A percentile compares a stretch with the other conserved stretches of the same genome.
These are phyloP conservation scores for Lepidothrix coronata DNA, from an alignment of 2,113 vertebrate species.

Conservation along the genomic window DNA sequence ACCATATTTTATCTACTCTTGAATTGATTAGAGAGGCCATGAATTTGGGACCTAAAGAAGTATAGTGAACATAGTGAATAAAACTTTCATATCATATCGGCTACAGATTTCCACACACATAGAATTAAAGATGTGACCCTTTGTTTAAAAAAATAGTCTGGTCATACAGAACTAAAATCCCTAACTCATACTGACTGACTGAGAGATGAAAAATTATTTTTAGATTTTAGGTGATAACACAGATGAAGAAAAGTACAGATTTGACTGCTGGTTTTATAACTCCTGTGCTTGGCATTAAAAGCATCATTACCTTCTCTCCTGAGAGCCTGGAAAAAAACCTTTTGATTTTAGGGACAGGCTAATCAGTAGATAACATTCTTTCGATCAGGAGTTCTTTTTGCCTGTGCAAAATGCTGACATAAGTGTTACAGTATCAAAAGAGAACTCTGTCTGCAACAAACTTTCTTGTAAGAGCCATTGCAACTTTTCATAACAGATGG, in stretches of 20 bases:
- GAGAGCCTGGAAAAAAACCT: background rate
- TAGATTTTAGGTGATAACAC: background rate
- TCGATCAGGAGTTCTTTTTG: background rate
- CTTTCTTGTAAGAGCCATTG: background rate
- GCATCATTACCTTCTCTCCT: background rate
- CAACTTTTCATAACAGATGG: background rate
- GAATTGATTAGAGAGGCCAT: background rate
- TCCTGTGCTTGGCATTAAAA: background rate
- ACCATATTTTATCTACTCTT: background rate
- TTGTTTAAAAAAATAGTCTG: background rate
- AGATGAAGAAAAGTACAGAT: background rate
- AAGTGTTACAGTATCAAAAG: background rate
- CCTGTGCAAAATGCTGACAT: background rate
- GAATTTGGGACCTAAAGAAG: background rate
- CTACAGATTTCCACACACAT: background rate
- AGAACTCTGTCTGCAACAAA: background rate
- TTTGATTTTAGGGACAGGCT: background rate
- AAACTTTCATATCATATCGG: background rate
- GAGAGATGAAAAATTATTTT: background rate
- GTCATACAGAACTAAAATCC: background rate
- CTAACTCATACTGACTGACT: background rate
- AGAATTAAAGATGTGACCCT: background rate
- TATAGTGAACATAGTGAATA: background rate
- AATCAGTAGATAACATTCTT: background rate
- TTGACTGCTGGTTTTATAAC: background rate